Evolutionary conservation across 2,888 invertebrate genomes (phyloP), one percentile per base, ranked within the genome.

Genomic region (Apocheima hispidaria): DNA sequence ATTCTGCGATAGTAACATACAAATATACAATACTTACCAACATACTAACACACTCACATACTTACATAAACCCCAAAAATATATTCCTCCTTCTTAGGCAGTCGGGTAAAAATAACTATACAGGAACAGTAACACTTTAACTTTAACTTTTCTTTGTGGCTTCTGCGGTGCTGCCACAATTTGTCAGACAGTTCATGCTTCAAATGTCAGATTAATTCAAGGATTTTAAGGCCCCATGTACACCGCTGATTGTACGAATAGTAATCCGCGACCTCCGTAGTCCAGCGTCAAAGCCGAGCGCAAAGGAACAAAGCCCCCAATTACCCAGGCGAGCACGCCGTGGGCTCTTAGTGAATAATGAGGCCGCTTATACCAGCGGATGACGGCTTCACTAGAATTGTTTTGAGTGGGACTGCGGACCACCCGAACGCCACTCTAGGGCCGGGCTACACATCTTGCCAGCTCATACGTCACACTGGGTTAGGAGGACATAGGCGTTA

Each of bases 261-360:
- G 86, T 89, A 88, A 86, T 88, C 84, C 82, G 79, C 78, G 72
- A 53, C 73, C 75, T 78, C 76, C 79, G 80, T 79, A 84, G 83
- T 84, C 82, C 81, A 81, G 87, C 86, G 83, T 84, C 87, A 87
- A 84, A 87, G 90, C 86, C 78, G 78, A 78, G 83, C 81, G 87
- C 84, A 86, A 88, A 89, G 88, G 88, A 89, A 90, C 89, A 91
- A 90, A 91, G 90, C 88, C 87, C 87, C 86, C 90, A 90, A 92
- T 92, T 92, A 92, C 86, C 88, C 83, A 81, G 83, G 83, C 86
- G 83, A 82, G 89, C 90, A 88, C 86, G 91, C 90, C 84, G 88
- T 90, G 88, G 87, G 90, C 90, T 90, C 91, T 92, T 90, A 90
- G 90, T 90, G 89, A 90, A 90, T 92, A 91, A 92, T 91, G 90